Conservation (phyloP, 2,113 vertebrate genomes). For the Xenus cinereus region DNA sequence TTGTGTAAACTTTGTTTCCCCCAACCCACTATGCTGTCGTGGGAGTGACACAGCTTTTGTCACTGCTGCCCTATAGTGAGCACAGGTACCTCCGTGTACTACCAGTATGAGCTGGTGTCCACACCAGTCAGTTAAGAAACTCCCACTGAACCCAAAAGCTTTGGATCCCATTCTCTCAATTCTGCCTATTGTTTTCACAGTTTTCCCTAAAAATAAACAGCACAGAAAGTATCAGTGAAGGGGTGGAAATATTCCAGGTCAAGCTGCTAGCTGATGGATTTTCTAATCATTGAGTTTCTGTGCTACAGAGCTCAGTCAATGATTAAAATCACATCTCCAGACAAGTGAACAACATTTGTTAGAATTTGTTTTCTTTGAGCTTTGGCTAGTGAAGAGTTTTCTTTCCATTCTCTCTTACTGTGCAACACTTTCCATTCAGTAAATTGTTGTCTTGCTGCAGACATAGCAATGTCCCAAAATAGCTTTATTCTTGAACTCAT, state of each 20-base stretch:
- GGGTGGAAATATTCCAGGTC: not conserved
- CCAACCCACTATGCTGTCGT: not conserved
- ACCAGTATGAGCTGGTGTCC: not conserved
- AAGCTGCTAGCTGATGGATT: not conserved
- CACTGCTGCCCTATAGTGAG: not conserved
- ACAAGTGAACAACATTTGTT: constrained; percentile 44
- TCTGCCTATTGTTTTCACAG: not conserved
- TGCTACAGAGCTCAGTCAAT: not conserved
- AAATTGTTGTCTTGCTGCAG: constrained; percentile 55
- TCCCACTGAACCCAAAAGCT: not conserved
- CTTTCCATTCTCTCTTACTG: constrained; percentile 54
- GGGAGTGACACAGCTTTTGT: not conserved
- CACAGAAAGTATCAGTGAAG: not conserved
- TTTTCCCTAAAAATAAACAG: not conserved
- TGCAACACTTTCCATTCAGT: constrained; percentile 62
- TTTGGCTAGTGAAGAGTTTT: constrained; percentile 57
- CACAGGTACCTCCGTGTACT: too few relatives aligned
- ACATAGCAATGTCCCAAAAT: constrained; percentile 46
- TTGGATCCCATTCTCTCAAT: not conserved
- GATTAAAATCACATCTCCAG: constrained; percentile 39
- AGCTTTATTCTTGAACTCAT: constrained; percentile 43
- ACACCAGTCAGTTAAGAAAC: not conserved
- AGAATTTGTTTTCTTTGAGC: constrained; percentile 24
- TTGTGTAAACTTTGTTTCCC: not conserved
- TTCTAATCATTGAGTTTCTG: constrained; percentile 15